Evolutionary conservation across 2,888 invertebrate genomes (phyloP), one percentile per base, ranked within the genome.

Genomic region (Erynnis tages): DNA sequence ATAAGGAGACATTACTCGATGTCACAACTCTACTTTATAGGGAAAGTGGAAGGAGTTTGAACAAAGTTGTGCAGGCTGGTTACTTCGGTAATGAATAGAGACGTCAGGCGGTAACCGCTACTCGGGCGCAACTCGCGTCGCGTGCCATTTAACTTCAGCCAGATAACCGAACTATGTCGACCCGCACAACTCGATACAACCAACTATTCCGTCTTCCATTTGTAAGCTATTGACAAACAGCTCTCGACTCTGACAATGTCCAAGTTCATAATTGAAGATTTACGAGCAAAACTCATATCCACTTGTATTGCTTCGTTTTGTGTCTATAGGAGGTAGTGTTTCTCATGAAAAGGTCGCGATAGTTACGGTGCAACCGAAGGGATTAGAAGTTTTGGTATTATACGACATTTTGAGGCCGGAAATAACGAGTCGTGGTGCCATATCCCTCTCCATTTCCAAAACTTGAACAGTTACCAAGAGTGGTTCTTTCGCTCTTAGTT

Each of bases 11-110:
- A 87, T 88, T 87, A 85, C 83, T 89, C 86, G 80, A 81, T 85
- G 88, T 86, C 89, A 86, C 83, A 85, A 82, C 76, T 86, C 79
- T 83, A 84, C 79, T 87, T 84, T 85, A 86, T 83, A 87, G 84
- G 84, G 78, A 86, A 86, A 87, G 82, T 84, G 81, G 79, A 63
- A 70, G 74, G 68, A 69, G 66, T 72, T 71, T 67, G 79, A 82
- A 83, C 84, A 78, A 87, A 87, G 82, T 88, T 88, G 66, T 59
- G 66, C 71, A 71, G 76, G 74, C 75, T 73, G 78, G 80, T 81
- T 83, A 79, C 78, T 80, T 79, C 67, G 68, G 80, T 86, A 86
- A 88, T 86, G 86, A 85, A 87, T 86, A 79, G 86, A 85, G 84
- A 83, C 80, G 79, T 84, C 80, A 78, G 71, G 60, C 76, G 71